These are phyloP conservation scores for Dichetophora obliterata DNA, from an alignment of 2,888 invertebrate species.

Conservation along the genomic window DNA sequence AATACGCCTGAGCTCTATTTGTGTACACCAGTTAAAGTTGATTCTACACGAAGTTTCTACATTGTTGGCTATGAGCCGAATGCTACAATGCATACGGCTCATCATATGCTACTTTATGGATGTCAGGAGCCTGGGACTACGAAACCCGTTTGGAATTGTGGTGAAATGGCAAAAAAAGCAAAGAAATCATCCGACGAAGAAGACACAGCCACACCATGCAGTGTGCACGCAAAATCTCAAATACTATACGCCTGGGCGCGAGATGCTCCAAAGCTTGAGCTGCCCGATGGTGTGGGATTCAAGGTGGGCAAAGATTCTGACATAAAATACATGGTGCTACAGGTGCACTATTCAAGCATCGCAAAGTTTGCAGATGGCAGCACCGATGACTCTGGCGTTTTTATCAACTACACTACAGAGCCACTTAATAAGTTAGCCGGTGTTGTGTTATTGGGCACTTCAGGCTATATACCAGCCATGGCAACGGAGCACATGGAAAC, in stretches of 20 bases:
- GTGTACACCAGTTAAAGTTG: constrained; percentile 90
- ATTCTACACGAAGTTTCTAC: constrained; percentile 81
- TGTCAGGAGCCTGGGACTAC: constrained; percentile 77
- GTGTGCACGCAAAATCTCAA: constrained; percentile 76
- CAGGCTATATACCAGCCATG: constrained; percentile 81
- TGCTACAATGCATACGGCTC: constrained; percentile 90
- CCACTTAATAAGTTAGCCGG: constrained; percentile 90
- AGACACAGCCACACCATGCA: constrained; percentile 81
- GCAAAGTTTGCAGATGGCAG: constrained; percentile 78
- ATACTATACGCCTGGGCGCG: constrained; percentile 96
- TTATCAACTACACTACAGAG: constrained; percentile 81
- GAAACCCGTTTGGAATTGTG: constrained; percentile 85
- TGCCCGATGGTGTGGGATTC: constrained; percentile 93
- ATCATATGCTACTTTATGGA: constrained; percentile 94
- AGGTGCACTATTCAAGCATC: constrained; percentile 87
- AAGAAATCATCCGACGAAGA: constrained; percentile 71
- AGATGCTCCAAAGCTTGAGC: constrained; percentile 84
- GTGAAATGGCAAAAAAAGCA: constrained; percentile 84
- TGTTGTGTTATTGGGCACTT: constrained; percentile 89
- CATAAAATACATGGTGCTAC: constrained; percentile 91
- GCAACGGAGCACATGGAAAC: constrained; percentile 89
- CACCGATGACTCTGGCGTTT: constrained; percentile 88
- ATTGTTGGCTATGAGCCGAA: constrained; percentile 94
- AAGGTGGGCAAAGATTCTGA: constrained; percentile 86
- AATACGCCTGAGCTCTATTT: constrained; percentile 88